A percentile compares a stretch with the other conserved stretches of the same genome.
These are phyloP conservation scores for Ennomos quercinarius DNA, from an alignment of 2,888 invertebrate species.

Conservation along the genomic window DNA sequence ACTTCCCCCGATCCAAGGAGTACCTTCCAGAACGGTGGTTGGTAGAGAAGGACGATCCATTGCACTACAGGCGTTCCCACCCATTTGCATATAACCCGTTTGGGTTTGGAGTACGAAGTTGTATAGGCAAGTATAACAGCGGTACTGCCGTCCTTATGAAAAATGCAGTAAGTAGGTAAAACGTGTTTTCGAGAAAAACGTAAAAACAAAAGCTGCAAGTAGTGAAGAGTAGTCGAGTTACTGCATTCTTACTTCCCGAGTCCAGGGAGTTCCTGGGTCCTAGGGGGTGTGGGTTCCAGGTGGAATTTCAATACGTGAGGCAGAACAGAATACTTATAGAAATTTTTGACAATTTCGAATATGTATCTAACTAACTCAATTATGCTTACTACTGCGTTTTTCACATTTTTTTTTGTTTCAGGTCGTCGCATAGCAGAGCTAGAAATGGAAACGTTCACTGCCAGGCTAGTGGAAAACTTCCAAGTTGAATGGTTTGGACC, in stretches of 20 bases:
- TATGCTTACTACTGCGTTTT: not conserved
- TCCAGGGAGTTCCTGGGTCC: too few relatives aligned
- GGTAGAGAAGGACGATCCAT: slow-evolving; percentile 58
- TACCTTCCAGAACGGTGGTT: slow-evolving; percentile 92
- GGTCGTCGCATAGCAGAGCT: slow-evolving; percentile 87
- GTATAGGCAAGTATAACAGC: slow-evolving; percentile 81
- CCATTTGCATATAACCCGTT: slow-evolving; percentile 87
- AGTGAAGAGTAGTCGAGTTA: too few relatives aligned
- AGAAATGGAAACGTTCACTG: slow-evolving; percentile 77
- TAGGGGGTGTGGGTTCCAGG: too few relatives aligned
- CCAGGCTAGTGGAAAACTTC: slow-evolving; percentile 61
- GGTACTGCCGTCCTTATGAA: too few relatives aligned
- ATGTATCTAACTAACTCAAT: too few relatives aligned
- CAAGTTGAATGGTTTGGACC: slow-evolving; percentile 55
- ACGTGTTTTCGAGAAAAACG: too few relatives aligned
- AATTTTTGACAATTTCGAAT: too few relatives aligned
- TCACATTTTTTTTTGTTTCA: slow-evolving; percentile 29
- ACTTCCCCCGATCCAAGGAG: slow-evolving; percentile 86
- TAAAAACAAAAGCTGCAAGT: too few relatives aligned
- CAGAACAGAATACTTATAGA: too few relatives aligned
- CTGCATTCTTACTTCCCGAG: too few relatives aligned
- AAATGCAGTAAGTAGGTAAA: too few relatives aligned
- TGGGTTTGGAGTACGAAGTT: slow-evolving; percentile 88
- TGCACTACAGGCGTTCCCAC: slow-evolving; percentile 78
- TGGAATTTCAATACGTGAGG: too few relatives aligned